phyloP scores from a whole-genome alignment of 2,888 invertebrate genomes.

The Lithosia quadra region DNA sequence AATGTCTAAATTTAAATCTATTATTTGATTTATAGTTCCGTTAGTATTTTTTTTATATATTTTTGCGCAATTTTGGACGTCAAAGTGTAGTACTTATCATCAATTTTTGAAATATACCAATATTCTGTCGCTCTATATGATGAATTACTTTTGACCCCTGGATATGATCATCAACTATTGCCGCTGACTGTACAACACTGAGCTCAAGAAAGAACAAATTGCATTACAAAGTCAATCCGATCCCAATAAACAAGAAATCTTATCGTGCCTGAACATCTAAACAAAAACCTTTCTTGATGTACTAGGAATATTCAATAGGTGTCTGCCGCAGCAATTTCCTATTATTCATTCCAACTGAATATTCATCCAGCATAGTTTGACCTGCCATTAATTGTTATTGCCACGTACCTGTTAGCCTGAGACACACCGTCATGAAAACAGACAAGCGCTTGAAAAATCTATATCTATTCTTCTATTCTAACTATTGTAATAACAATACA shows the following conservation, averaged over 20 bases:
- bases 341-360: constrained; percentile 82
- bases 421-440: constrained; percentile 45
- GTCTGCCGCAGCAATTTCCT: constrained; percentile 71
- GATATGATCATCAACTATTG: too few species aligned
- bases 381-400: constrained; percentile 82
- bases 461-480: too few species aligned
- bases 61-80: too few species aligned
- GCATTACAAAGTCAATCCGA: constrained; percentile 39
- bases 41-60: too few species aligned
- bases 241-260: constrained; percentile 49
- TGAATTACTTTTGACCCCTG: too few species aligned
- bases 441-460: constrained; percentile 6
- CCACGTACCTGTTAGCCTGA: constrained; percentile 62
- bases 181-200: not conserved
- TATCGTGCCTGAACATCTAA: constrained; percentile 64
- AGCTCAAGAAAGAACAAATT: not conserved
- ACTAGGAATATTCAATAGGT: constrained; percentile 72
- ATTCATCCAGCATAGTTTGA: constrained; percentile 79
- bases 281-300: constrained; percentile 70
- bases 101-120: too few species aligned
- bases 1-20: too few species aligned
- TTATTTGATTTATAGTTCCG: too few species aligned
- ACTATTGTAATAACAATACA: too few species aligned
- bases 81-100: too few species aligned
- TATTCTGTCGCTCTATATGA: too few species aligned